A percentile compares a stretch with the other conserved stretches of the same genome.
These are phyloP conservation scores for Volucella zonaria DNA, from an alignment of 2,888 invertebrate species.

Conservation along the genomic window DNA sequence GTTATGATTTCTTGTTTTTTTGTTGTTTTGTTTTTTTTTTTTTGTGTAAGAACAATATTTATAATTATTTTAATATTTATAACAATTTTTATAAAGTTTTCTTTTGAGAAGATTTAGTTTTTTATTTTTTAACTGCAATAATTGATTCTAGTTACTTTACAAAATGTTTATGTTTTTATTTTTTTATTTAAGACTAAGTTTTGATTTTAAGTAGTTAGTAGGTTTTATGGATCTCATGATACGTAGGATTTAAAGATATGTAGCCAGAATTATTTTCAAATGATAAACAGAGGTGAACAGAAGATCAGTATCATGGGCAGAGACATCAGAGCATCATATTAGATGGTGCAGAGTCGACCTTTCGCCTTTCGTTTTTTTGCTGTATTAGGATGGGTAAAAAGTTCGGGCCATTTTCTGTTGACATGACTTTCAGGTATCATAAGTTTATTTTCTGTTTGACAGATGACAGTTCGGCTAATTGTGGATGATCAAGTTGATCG, in stretches of 20 bases:
- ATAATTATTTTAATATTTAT: slow-evolving; percentile 57
- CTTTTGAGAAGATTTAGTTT: slow-evolving; percentile 29
- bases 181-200: slow-evolving; percentile 35
- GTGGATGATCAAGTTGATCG: too few relatives aligned
- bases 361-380: too few relatives aligned
- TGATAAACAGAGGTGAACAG: not conserved
- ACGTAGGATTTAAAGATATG: slow-evolving; percentile 33
- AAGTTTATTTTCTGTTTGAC: too few relatives aligned
- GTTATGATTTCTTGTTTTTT: slow-evolving; percentile 36
- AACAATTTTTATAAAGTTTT: slow-evolving; percentile 57
- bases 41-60: slow-evolving; percentile 46
- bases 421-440: too few relatives aligned
- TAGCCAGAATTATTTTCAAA: slow-evolving; percentile 3
- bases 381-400: too few relatives aligned
- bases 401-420: too few relatives aligned
- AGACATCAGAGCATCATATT: too few relatives aligned
- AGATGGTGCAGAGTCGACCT: not conserved
- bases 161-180: slow-evolving; percentile 38
- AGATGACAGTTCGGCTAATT: too few relatives aligned
- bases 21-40: too few relatives aligned
- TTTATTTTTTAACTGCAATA: slow-evolving; percentile 50
- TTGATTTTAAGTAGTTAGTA: slow-evolving; percentile 38
- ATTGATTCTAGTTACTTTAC: slow-evolving; percentile 56
- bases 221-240: slow-evolving; percentile 9
- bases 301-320: not conserved